phyloP scores from a whole-genome alignment of 1,140 invertebrate genomes.

The Zaprionus vittiger region DNA sequence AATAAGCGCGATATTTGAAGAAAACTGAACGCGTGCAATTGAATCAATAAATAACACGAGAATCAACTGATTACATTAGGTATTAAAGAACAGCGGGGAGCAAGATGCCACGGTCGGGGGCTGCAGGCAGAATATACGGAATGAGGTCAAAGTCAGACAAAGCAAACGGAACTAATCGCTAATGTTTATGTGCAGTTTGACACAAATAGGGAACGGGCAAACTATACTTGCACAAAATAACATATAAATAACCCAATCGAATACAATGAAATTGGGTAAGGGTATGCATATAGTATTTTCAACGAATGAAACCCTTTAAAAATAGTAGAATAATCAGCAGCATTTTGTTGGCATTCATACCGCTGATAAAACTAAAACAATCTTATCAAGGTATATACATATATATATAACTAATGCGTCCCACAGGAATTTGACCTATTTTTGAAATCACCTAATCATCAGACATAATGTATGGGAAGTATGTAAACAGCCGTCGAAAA shows the following conservation, averaged over 20 bases:
- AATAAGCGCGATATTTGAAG: background rate
- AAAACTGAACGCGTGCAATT: constrained; percentile 39
- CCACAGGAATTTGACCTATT: constrained; percentile 66
- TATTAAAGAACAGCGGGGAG: constrained; percentile 40
- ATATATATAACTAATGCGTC: constrained; percentile 40
- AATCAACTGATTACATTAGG: constrained; percentile 59
- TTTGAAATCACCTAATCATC: constrained; percentile 47
- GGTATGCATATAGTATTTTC: background rate
- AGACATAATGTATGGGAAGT: constrained; percentile 29
- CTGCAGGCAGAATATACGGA: constrained; percentile 30
- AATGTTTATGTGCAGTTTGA: constrained; percentile 28
- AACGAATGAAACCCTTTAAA: background rate
- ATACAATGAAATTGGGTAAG: background rate
- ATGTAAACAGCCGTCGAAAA: constrained; percentile 36
- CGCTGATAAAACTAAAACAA: constrained; percentile 37
- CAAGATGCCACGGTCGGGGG: background rate
- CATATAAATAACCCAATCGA: background rate
- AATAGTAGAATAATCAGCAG: background rate
- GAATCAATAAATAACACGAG: constrained; percentile 55
- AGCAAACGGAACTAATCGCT: constrained; percentile 33
- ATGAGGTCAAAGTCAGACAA: constrained; percentile 70
- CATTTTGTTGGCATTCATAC: background rate
- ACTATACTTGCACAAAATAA: background rate
- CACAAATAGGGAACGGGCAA: constrained; percentile 17
- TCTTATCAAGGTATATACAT: constrained; percentile 59